phyloP scores from a whole-genome alignment of 64 coral and sea anemone species.

The Anthopleura sola region DNA sequence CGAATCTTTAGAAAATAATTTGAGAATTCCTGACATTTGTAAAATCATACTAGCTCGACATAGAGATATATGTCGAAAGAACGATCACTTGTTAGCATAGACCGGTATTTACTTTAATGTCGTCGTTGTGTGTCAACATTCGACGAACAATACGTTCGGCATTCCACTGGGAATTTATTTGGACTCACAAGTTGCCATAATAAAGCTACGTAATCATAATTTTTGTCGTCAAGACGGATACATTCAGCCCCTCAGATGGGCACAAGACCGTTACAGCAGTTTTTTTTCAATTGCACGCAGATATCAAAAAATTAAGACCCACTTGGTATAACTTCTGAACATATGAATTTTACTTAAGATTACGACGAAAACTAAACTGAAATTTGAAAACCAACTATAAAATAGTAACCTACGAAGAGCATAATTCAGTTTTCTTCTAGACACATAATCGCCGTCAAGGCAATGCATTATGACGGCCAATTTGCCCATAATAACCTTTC shows the following conservation, averaged over 20 bases:
- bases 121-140: neutral
- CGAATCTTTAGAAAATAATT: neutral
- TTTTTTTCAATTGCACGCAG: neutral
- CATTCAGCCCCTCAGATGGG: neutral
- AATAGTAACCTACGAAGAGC: neutral
- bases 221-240: neutral
- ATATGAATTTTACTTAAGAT: neutral
- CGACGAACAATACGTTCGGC: neutral
- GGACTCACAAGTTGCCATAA: neutral
- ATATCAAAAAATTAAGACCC: neutral
- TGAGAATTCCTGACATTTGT: neutral
- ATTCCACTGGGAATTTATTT: neutral
- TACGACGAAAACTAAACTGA: neutral
- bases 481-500: neutral
- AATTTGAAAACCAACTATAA: neutral
- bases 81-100: neutral
- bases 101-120: neutral
- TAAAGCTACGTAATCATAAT: conserved; percentile 5
- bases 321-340: neutral
- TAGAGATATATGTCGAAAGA: neutral
- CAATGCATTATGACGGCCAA: neutral
- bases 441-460: neutral
- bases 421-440: neutral
- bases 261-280: neutral
- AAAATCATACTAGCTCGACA: neutral